A percentile compares a stretch with the other conserved stretches of the same genome.
phyloP scores from a whole-genome alignment of 2,888 invertebrate species.

The Pterostichus madidus region DNA sequence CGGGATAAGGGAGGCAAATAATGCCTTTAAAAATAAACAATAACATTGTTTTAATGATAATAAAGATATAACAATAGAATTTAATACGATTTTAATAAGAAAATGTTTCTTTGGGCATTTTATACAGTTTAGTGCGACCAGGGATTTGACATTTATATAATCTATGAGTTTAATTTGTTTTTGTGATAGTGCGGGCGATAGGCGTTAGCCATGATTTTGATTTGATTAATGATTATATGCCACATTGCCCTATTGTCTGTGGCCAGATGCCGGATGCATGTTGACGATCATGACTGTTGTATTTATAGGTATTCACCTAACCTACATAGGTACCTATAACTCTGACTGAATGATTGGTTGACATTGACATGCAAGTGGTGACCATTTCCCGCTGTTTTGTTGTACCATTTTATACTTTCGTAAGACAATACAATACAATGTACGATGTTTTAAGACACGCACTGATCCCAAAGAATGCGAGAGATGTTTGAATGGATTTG shows the following conservation, averaged over 20 bases:
- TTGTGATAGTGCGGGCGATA: slow-evolving; percentile 6
- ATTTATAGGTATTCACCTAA: not conserved
- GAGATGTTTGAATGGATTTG: slow-evolving; percentile 66
- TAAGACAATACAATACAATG: slow-evolving; percentile 63
- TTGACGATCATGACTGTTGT: not conserved
- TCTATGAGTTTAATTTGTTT: slow-evolving; percentile 51
- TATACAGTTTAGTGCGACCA: slow-evolving; percentile 71
- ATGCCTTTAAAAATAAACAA: slow-evolving; percentile 74
- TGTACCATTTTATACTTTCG: slow-evolving; percentile 62
- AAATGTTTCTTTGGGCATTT: slow-evolving; percentile 76
- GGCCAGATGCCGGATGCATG: slow-evolving; percentile 11
- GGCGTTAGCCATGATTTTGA: not conserved
- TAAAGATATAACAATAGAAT: slow-evolving; percentile 76
- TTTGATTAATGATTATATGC: not conserved
- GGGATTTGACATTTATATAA: slow-evolving; percentile 61
- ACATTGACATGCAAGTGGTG: slow-evolving; percentile 26
- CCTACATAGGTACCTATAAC: not conserved
- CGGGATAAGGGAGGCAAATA: slow-evolving; percentile 72
- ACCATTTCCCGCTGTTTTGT: slow-evolving; percentile 49
- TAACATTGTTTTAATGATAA: slow-evolving; percentile 76
- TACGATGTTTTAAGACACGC: slow-evolving; percentile 66
- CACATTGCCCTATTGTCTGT: too few species aligned
- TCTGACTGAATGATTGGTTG: not conserved
- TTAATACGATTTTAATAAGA: slow-evolving; percentile 77
- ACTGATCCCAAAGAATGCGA: slow-evolving; percentile 67